Conservation (phyloP, 2,888 invertebrate species). For the Tridacna crocea region DNA sequence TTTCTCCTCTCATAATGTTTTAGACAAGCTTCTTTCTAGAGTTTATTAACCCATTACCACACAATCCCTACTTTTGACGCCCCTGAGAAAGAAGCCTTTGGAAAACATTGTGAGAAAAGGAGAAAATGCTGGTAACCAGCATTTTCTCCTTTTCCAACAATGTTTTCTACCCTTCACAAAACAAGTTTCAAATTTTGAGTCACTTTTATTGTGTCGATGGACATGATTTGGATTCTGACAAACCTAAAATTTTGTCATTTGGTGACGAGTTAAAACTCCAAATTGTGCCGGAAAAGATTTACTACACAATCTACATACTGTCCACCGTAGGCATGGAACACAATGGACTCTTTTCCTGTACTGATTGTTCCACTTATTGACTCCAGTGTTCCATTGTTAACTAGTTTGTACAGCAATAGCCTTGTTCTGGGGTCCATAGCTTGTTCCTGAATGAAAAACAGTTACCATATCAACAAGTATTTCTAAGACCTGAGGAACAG, state of each 20-base stretch:
- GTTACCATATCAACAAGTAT: not conserved
- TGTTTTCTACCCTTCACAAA: not conserved
- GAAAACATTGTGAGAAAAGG: no score
- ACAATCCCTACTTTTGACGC: no score
- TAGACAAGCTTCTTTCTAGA: no score
- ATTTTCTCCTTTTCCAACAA: not conserved
- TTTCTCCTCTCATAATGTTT: no score
- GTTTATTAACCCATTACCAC: no score
- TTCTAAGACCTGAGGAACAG: no score
- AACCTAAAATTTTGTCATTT: no score
- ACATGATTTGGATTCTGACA: no score
- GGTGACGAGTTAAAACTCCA: not conserved
- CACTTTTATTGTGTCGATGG: no score
- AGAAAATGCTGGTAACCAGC: no score
- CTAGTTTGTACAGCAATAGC: constrained; percentile 86
- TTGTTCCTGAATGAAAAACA: constrained; percentile 81
- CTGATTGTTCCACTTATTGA: constrained; percentile 86
- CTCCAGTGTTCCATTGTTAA: constrained; percentile 86
- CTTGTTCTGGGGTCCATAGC: constrained; percentile 87
- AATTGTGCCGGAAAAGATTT: not conserved
- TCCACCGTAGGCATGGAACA: constrained; percentile 86
- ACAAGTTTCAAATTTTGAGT: no score
- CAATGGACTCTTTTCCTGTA: constrained; percentile 87
- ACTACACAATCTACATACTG: constrained; percentile 75
- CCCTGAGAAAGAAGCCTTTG: no score